Base-by-base conservation (phyloP, 2,888 invertebrate species). In the Pedicia rivosa region DNA sequence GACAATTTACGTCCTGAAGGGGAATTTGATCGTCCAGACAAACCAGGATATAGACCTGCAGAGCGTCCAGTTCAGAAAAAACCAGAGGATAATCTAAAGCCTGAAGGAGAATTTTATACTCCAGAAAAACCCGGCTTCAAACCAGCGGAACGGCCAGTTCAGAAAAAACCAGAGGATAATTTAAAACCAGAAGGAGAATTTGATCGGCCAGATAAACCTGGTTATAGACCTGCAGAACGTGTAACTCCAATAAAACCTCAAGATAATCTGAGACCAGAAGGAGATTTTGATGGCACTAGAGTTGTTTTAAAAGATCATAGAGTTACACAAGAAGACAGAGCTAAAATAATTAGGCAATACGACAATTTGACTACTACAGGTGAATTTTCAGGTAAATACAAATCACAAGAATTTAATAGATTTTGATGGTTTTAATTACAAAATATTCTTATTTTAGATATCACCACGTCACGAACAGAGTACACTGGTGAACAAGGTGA, bases 291-390 rank as follows among this genome's bases (percentile, higher is more conserved):
- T 25, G 65, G 64, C 14, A 61, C 57, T 29, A 61, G 66, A 43
- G 64, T 62, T 14, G 60, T 62, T 30, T 62, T 62, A 15, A 68
- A 72, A 40, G 39, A 37, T 15, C 37, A 39, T 10, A 36, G 38
- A 13, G 38, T 41, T 37, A 38, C 32, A 6, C 64, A 58, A 22
- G 74, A 73, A 1, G 76, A 75, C 51, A 65, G 75, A 46, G 72
- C 72, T 24, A 72, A 75, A 53, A 70, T 77, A 13, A 64, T 70
- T 42, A 67, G 68, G 24, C 63, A 55, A 33, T 36, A 43, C 43
- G 75, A 79, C 51, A 78, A 80, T 50, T 66, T 78, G 12, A 67
- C 65, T 9, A 67, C 71, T 32, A 73, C 71, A 59, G 77, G 77
- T 44, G 72, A 74, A 55, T 78, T 78, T 46, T 70, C 63, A 54